Conservation (phyloP, 1,140 invertebrate species). For the Andrena cerasifolii region DNA sequence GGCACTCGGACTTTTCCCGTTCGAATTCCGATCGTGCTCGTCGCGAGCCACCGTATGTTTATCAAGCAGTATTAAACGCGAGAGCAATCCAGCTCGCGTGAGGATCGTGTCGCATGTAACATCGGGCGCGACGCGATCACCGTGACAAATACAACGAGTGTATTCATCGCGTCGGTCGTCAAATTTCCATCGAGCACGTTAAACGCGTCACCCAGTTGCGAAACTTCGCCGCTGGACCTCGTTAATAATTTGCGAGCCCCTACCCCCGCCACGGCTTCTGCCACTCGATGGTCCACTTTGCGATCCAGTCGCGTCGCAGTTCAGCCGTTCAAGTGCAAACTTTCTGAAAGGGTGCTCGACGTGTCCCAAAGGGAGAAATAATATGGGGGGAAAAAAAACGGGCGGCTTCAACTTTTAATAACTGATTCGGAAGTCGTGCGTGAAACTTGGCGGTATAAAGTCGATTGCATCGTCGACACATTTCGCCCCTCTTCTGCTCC, state of each 20-base stretch:
- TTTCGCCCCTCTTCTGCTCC: too few relatives aligned
- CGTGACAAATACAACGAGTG: constrained; percentile 35
- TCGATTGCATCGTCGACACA: background rate
- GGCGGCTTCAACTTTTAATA: constrained; percentile 41
- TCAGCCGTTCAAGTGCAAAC: constrained; percentile 14
- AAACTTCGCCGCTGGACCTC: constrained; percentile 34
- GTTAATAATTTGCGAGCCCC: constrained; percentile 38
- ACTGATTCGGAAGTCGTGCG: constrained; percentile 25
- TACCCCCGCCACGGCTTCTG: background rate
- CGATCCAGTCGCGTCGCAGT: constrained; percentile 18
- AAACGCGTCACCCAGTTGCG: constrained; percentile 33
- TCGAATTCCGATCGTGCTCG: background rate
- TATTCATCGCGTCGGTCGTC: constrained; percentile 28
- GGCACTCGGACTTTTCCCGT: background rate
- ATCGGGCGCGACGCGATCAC: background rate
- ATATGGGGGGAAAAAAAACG: constrained; percentile 1
- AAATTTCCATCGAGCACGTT: constrained; percentile 31
- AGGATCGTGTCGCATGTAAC: background rate
- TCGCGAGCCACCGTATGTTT: background rate
- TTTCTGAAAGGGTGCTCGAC: constrained; percentile 40
- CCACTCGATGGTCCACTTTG: constrained; percentile 8
- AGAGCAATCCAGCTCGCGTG: constrained; percentile 7
- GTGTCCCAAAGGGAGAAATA: background rate
- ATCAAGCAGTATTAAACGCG: constrained; percentile 6
- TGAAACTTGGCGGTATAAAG: background rate